phyloP scores from a whole-genome alignment of 2,797 vertebrate genomes.

The Enteromius argenteus region DNA sequence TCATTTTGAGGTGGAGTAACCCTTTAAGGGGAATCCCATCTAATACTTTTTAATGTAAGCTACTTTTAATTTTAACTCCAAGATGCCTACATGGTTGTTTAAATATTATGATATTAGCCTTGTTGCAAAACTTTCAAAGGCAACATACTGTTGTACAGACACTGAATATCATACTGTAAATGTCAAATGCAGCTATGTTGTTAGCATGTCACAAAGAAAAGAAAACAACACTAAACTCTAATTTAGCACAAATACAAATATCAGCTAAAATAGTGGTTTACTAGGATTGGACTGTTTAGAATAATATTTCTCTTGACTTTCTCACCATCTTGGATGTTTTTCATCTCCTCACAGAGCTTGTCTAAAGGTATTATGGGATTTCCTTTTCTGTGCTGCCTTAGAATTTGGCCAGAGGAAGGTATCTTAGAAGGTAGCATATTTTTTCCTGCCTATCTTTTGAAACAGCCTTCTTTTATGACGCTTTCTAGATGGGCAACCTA shows the following conservation, averaged over 20 bases:
- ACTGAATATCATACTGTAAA: not conserved
- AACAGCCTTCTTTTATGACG: not conserved
- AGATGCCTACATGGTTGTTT: not conserved
- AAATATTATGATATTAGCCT: not conserved
- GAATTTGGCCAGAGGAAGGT: not conserved
- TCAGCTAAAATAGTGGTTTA: not conserved
- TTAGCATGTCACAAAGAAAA: not conserved
- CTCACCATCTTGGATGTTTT: not conserved
- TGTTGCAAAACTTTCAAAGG: not conserved
- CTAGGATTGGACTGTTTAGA: not conserved
- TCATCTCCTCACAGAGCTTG: not conserved
- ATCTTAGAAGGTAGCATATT: not conserved
- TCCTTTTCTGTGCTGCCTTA: not conserved
- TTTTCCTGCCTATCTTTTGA: not conserved
- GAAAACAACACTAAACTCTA: not conserved
- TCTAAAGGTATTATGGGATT: not conserved
- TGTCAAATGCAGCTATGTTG: not conserved
- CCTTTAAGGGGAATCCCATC: not conserved
- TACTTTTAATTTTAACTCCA: not conserved
- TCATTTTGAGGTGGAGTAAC: too few species aligned
- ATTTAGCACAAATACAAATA: not conserved
- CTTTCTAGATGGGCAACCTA: not conserved
- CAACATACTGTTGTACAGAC: too few species aligned
- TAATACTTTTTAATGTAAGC: not conserved
- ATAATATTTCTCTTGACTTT: not conserved